Percentiles rank a stretch among this genome's conserved stretches.
phyloP scores from a whole-genome alignment of 64 coral and sea anemone genomes.

The Actinia equina region DNA sequence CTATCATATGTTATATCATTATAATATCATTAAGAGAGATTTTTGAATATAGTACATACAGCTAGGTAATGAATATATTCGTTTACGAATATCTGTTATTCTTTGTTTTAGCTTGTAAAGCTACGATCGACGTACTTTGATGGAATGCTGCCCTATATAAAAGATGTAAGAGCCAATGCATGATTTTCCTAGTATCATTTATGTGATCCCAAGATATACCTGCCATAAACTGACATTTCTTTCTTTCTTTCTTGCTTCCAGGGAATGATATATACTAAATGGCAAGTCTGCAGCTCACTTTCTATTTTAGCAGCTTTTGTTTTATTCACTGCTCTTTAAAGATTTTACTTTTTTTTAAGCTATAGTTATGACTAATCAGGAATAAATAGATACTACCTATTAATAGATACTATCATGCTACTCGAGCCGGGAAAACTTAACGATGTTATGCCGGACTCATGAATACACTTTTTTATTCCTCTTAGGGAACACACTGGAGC shows the following conservation, averaged over 20 bases:
- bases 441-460: no score
- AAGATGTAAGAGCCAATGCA: slow-evolving; percentile 37
- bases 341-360: background rate
- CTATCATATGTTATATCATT: no score
- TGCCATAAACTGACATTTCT: background rate
- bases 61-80: no score
- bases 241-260: background rate
- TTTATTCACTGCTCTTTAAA: background rate
- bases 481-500: slow-evolving; percentile 74
- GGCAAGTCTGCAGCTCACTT: slow-evolving; percentile 55
- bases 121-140: slow-evolving; percentile 91
- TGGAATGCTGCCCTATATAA: slow-evolving; percentile 70
- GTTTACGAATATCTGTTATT: background rate
- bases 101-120: slow-evolving; percentile 61
- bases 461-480: background rate
- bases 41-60: no score
- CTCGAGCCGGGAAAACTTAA: no score
- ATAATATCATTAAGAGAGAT: no score
- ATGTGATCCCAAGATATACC: background rate
- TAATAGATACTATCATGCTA: no score
- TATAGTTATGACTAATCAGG: background rate
- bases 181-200: no score
- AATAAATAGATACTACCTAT: no score
- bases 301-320: background rate
- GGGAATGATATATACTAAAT: slow-evolving; percentile 55